Percentiles rank a stretch among this genome's conserved stretches.
These are phyloP conservation scores for Dysdera silvatica DNA, from an alignment of 1,140 invertebrate genomes.

Conservation along the genomic window DNA sequence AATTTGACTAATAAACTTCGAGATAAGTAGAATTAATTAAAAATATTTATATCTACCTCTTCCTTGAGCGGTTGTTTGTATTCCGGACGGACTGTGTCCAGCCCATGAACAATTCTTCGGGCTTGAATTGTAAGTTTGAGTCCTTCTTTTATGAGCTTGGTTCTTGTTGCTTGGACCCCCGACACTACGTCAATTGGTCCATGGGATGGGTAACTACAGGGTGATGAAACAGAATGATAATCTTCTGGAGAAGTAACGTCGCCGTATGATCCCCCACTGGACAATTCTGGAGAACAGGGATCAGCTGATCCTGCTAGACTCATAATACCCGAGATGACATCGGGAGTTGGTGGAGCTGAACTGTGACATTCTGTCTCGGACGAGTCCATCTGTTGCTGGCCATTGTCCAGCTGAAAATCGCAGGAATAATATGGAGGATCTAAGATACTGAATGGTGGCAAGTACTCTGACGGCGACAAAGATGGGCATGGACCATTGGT, in stretches of 20 bases:
- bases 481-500: conserved; percentile 24
- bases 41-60: conserved; percentile 12
- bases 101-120: conserved; percentile 55
- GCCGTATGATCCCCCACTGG: conserved; percentile 7
- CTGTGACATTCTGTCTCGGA: conserved; percentile 21
- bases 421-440: conserved; percentile 15
- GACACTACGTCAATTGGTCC: conserved; percentile 47
- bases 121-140: conserved; percentile 82
- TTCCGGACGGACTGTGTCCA: conserved; percentile 32
- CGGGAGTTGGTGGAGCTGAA: conserved; percentile 27
- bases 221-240: conserved; percentile 11
- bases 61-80: neutral
- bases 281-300: conserved; percentile 13
- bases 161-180: conserved; percentile 70
- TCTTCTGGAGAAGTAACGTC: conserved; percentile 14
- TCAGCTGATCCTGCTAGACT: conserved; percentile 7
- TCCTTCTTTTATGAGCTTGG: conserved; percentile 83
- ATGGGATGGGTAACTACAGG: neutral
- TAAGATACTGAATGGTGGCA: conserved; percentile 20
- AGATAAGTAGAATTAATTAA: too few relatives aligned
- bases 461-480: conserved; percentile 21
- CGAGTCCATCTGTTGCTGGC: neutral
- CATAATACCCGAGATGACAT: conserved; percentile 24
- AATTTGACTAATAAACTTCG: too few relatives aligned
- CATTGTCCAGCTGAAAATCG: neutral